Evolutionary conservation across 2,113 vertebrate species (phyloP).

Genomic region (Pelmatolapia mariae): DNA sequence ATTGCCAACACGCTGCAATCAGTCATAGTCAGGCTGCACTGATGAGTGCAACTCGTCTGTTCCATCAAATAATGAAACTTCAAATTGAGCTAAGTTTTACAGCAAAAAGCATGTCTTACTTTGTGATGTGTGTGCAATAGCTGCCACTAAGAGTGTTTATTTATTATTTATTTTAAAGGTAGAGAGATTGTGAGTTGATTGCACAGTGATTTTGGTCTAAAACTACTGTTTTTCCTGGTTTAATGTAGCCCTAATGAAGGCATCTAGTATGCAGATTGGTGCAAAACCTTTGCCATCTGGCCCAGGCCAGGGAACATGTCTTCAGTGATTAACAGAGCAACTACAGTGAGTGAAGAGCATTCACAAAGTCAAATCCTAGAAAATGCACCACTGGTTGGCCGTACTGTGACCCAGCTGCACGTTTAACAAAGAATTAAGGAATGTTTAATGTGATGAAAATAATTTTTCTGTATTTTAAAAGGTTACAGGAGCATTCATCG

Average conservation of each 20-base stretch:
- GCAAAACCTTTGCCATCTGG: slow-evolving; percentile 41
- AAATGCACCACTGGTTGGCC: slow-evolving; percentile 11
- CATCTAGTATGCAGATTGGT: not conserved
- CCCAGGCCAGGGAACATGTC: slow-evolving; percentile 33
- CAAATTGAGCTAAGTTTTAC: not conserved
- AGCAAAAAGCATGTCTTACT: rapidly evolving
- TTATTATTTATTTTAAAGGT: not conserved
- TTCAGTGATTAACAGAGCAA: slow-evolving; percentile 48
- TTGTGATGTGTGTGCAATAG: not conserved
- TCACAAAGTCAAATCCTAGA: slow-evolving; percentile 1
- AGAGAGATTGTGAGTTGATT: not conserved
- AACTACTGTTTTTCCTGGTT: not conserved
- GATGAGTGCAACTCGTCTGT: not conserved
- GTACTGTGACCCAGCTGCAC: slow-evolving; percentile 22
- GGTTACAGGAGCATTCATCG: slow-evolving; percentile 22
- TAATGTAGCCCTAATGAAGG: rapidly evolving
- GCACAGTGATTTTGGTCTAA: not conserved
- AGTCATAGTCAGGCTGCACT: not conserved
- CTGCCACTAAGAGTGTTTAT: not conserved
- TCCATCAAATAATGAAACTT: not conserved
- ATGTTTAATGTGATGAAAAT: slow-evolving; percentile 24
- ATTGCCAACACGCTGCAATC: not conserved
- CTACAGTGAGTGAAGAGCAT: slow-evolving; percentile 17
- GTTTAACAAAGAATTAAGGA: slow-evolving; percentile 40
- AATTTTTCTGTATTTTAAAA: slow-evolving; percentile 1